A percentile compares a stretch with the other conserved stretches of the same genome.
These are phyloP conservation scores for Taenioides sp. DNA, from an alignment of 2,797 vertebrate species.

Conservation along the genomic window DNA sequence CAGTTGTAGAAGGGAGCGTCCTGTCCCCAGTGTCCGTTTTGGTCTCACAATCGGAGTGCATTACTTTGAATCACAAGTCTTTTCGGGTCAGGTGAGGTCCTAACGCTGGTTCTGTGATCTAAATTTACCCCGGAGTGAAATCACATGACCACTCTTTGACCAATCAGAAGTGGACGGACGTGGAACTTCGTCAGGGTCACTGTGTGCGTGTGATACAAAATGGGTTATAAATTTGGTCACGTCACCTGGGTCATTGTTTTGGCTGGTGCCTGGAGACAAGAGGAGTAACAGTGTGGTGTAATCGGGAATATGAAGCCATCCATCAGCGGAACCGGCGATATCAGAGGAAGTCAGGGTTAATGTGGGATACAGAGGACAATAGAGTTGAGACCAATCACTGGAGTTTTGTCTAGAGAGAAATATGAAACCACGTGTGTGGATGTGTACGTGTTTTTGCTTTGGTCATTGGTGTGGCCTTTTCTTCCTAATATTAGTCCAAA, in stretches of 20 bases:
- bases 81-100: slow-evolving; percentile 44
- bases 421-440: no score
- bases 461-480: no score
- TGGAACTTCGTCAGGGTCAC: slow-evolving; percentile 42
- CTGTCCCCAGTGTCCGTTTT: neutral
- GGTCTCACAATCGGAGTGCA: slow-evolving; percentile 16
- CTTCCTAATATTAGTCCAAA: no score
- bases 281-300: slow-evolving; percentile 62
- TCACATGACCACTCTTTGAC: slow-evolving; percentile 24
- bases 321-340: slow-evolving; percentile 43
- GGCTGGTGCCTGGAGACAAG: slow-evolving; percentile 67
- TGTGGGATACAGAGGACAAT: neutral
- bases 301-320: slow-evolving; percentile 63
- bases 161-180: slow-evolving; percentile 40
- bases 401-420: neutral
- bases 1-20: slow-evolving; percentile 11
- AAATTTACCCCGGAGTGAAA: slow-evolving; percentile 58
- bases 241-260: slow-evolving; percentile 64
- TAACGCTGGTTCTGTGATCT: slow-evolving; percentile 29
- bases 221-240: slow-evolving; percentile 51
- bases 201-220: slow-evolving; percentile 24
- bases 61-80: slow-evolving; percentile 31
- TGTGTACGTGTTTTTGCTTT: neutral
- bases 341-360: slow-evolving; percentile 55
- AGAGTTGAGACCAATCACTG: neutral